A percentile compares a stretch with the other conserved stretches of the same genome.
These are phyloP conservation scores for Myoxocephalus aenaeus DNA, from an alignment of 2,797 vertebrate species.

Conservation along the genomic window DNA sequence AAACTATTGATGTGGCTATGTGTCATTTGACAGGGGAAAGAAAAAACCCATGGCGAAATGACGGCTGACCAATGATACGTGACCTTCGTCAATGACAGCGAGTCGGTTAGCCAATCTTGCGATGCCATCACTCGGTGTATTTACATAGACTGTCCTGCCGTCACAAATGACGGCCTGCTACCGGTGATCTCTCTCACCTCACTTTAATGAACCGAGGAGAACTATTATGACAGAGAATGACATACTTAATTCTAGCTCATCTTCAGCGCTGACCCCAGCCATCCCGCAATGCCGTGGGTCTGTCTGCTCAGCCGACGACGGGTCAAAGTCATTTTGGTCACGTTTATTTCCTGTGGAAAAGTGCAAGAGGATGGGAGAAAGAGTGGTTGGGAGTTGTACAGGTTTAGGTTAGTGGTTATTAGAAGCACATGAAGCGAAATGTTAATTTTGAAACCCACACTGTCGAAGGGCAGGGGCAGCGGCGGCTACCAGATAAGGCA, in stretches of 20 bases:
- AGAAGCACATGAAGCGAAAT: conserved; percentile 99
- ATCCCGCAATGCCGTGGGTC: conserved; percentile 92
- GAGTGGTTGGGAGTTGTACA: conserved; percentile 61
- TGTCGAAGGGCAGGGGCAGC: conserved; percentile 83
- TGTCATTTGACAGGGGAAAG: conserved; percentile 74
- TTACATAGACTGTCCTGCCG: conserved; percentile 81
- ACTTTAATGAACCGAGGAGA: conserved; percentile 95
- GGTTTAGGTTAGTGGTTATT: conserved; percentile 95
- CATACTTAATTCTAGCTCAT: conserved; percentile 99
- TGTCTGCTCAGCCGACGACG: conserved; percentile 88
- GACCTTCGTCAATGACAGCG: conserved; percentile 86
- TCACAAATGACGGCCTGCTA: conserved; percentile 81
- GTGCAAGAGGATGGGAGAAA: conserved; percentile 72
- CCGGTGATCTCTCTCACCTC: conserved; percentile 93
- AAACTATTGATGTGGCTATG: conserved; percentile 80
- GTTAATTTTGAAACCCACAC: conserved; percentile 98
- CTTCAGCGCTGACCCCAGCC: conserved; percentile 90
- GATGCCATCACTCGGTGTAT: conserved; percentile 80
- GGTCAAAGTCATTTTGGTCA: conserved; percentile 98
- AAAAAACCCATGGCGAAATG: conserved; percentile 69
- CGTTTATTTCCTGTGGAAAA: conserved; percentile 97
- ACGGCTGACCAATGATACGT: conserved; percentile 84
- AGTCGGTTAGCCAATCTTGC: conserved; percentile 66
- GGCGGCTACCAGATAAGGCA: conserved; percentile 90
- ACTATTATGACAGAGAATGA: conserved; percentile 96